Base-by-base conservation (phyloP, 2,113 vertebrate species). In the Alligator sinensis region DNA sequence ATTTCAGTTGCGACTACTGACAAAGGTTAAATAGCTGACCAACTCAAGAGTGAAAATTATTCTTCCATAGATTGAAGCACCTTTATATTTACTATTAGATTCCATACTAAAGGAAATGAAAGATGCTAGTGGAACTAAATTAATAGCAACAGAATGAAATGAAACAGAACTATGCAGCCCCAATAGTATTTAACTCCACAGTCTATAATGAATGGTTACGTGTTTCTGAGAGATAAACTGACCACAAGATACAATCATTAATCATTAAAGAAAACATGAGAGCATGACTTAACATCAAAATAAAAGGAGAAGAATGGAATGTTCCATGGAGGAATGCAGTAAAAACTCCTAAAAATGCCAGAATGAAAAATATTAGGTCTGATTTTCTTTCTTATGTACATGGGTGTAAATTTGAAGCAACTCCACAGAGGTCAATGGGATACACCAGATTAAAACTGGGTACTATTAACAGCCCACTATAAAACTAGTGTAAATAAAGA, bases 301-400 rank as follows among this genome's bases (percentile, higher is more conserved):
- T 66, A 94, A 94, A 96, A 77, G 58, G 85, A 89, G 25, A 34
- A 95, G 86, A 96, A 95, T 87, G 61, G 68, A 96, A 95, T 82
- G 77, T 91, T 93, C 74, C 75, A 15, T 22, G 11, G 38, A 89
- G 86, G 76, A 93, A 92, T 87, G 77, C 11, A 86, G 60, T 74
- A 78, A 93, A 95, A 95, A 86, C 89, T 54, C 34, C 77, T 88
- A 84, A 88, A 88, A 94, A 90, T 12, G 61, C 60, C 79, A 80
- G 60, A 93, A 81, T 88, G 70, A 94, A 91, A 88, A 92, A 77
- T 74, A 59, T 7, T 78, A n/a, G 9, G 11, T 24, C 66, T 88
- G 68, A 83, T 76, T 93, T 79, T 86, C 64, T 14, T 93, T 16
- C 7, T 95, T 62, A 55, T 5, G 79, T 72, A 30, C 25, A 34